Evolutionary conservation across 2,113 vertebrate genomes (phyloP).

Genomic region (Albula glossodonta): DNA sequence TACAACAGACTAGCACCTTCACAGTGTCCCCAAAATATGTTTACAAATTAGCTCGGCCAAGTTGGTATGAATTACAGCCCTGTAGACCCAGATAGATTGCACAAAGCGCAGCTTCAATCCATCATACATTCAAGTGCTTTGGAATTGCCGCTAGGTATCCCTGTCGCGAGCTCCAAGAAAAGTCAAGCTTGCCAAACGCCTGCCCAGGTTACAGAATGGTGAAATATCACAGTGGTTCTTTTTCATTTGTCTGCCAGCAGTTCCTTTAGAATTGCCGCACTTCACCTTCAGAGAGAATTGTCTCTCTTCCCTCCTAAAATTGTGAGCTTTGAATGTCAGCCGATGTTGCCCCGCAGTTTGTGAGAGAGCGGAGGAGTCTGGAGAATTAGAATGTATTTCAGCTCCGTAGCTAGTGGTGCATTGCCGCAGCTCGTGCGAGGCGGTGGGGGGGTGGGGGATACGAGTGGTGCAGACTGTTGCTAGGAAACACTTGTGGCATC

Average conservation of each 20-base stretch:
- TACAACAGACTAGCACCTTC: conserved; percentile 16
- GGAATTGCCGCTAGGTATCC: conserved; percentile 31
- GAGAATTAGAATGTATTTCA: conserved; percentile 66
- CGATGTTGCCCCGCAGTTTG: conserved; percentile 37
- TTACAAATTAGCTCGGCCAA: conserved; percentile 51
- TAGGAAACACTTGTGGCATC: conserved; percentile 79
- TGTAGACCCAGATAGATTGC: conserved; percentile 35
- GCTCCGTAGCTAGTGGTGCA: conserved; percentile 69
- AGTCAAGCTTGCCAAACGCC: conserved; percentile 22
- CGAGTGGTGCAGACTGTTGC: conserved; percentile 65
- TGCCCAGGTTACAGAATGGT: conserved; percentile 29
- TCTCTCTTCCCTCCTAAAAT: conserved; percentile 31
- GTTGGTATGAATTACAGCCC: conserved; percentile 33
- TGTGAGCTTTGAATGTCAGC: conserved; percentile 50
- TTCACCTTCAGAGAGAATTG: conserved; percentile 38
- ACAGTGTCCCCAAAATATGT: conserved; percentile 41
- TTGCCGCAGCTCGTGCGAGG: conserved; percentile 61
- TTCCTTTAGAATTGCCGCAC: conserved; percentile 3
- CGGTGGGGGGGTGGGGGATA: neutral
- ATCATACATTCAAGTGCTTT: conserved; percentile 32
- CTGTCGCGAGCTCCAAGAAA: conserved; percentile 24
- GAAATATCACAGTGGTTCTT: conserved; percentile 16
- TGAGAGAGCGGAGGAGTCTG: conserved; percentile 25
- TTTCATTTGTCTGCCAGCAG: conserved; percentile 34
- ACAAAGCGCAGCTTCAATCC: conserved; percentile 28